phyloP scores from a whole-genome alignment of 2,888 invertebrate genomes.

The Zonitis immaculata region DNA sequence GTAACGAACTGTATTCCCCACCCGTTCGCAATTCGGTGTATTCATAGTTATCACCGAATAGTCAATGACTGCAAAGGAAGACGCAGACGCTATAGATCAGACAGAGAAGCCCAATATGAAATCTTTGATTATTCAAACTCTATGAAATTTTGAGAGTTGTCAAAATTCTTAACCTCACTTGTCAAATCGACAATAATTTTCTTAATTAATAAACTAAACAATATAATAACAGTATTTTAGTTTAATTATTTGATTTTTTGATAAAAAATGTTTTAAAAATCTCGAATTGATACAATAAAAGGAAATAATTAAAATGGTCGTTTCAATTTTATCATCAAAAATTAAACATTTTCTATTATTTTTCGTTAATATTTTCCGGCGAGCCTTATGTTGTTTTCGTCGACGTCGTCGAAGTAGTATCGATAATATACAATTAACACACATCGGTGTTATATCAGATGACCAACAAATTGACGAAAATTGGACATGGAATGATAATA shows the following conservation, averaged over 20 bases:
- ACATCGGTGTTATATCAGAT: constrained; percentile 53
- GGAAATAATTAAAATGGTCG: constrained; percentile 9
- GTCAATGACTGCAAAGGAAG: no score
- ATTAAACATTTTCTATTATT: constrained; percentile 55
- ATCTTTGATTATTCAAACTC: no score
- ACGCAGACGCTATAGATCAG: no score
- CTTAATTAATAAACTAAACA: background rate
- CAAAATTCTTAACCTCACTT: background rate
- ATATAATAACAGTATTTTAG: no score
- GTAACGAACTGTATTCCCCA: no score
- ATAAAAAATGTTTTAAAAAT: background rate
- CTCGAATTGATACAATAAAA: background rate
- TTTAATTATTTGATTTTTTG: no score
- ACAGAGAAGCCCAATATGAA: no score
- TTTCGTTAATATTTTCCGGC: constrained; percentile 53
- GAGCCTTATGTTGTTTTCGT: constrained; percentile 60
- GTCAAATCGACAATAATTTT: background rate
- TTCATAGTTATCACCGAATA: no score
- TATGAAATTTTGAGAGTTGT: constrained; percentile 10
- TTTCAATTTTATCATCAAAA: constrained; percentile 36
- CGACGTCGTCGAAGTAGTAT: constrained; percentile 52
- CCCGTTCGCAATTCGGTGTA: no score
- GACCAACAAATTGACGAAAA: constrained; percentile 37
- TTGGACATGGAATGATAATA: constrained; percentile 62
- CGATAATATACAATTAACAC: constrained; percentile 55